Percentiles rank a stretch among this genome's conserved stretches.
These are phyloP conservation scores for Apis cerana DNA, from an alignment of 1,140 invertebrate genomes.

Conservation along the genomic window DNA sequence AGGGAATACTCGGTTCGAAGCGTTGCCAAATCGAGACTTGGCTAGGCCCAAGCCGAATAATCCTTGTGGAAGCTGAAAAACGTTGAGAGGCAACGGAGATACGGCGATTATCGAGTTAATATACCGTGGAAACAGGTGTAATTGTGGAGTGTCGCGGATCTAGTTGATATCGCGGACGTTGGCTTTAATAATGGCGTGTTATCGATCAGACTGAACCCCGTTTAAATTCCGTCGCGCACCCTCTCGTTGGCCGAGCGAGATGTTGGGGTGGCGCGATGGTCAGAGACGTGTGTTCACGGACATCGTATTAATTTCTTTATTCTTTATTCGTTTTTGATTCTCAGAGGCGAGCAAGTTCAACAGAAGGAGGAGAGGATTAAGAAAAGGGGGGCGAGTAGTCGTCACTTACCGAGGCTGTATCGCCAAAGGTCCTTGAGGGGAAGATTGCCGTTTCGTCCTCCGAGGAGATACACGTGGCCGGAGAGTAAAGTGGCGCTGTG, in stretches of 20 bases:
- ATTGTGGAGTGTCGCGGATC: conserved; percentile 70
- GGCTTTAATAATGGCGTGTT: conserved; percentile 75
- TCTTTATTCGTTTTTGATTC: too few species aligned
- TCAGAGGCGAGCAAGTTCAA: too few species aligned
- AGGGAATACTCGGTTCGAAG: too few species aligned
- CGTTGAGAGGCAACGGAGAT: too few species aligned
- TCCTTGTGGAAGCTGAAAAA: too few species aligned
- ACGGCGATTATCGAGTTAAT: conserved; percentile 25
- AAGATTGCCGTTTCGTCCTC: conserved; percentile 90
- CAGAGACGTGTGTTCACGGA: conserved; percentile 59
- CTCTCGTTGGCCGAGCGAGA: conserved; percentile 54
- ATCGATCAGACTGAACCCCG: conserved; percentile 75
- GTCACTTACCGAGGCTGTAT: conserved; percentile 88
- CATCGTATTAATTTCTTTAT: conserved; percentile 29
- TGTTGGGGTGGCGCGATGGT: conserved; percentile 57
- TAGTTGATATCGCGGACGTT: conserved; percentile 59
- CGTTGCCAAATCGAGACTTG: too few species aligned
- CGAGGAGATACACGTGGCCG: conserved; percentile 89
- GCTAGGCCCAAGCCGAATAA: too few species aligned
- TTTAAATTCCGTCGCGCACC: conserved; percentile 71
- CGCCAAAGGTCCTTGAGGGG: conserved; percentile 93
- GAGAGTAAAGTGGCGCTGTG: conserved; percentile 90
- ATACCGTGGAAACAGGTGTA: too few species aligned
- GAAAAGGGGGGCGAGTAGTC: too few species aligned
- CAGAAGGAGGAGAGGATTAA: too few species aligned